Conservation (phyloP, 1,140 invertebrate species). For the Liolophura sinensis region DNA sequence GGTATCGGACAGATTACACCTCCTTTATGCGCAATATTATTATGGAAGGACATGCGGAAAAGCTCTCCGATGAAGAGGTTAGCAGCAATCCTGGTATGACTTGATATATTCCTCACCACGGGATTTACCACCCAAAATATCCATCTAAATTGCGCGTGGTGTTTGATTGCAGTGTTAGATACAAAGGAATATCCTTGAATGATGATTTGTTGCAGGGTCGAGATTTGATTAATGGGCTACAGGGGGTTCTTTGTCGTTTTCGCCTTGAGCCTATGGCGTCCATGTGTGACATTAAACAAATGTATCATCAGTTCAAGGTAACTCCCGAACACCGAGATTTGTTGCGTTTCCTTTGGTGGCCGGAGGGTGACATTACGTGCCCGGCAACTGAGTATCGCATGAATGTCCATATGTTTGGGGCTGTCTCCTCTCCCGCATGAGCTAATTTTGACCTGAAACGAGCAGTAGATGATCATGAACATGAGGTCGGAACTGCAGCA, state of each 20-base stretch:
- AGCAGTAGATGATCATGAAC: constrained; percentile 18
- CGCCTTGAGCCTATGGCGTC: constrained; percentile 29
- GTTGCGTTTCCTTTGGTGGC: constrained; percentile 31
- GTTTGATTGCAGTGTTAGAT: constrained; percentile 25
- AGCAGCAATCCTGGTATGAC: not conserved
- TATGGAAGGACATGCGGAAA: constrained; percentile 15
- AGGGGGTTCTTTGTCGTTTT: constrained; percentile 41
- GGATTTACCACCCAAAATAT: constrained; percentile 30
- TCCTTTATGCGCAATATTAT: too few relatives aligned
- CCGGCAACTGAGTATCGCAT: constrained; percentile 16
- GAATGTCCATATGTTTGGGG: constrained; percentile 27
- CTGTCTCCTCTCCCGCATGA: constrained; percentile 22
- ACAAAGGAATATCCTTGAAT: too few relatives aligned
- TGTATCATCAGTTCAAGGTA: too few relatives aligned
- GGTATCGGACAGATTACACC: constrained; percentile 5
- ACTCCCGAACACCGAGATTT: too few relatives aligned
- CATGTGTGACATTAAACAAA: too few relatives aligned
- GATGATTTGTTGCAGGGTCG: constrained; percentile 34
- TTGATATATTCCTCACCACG: constrained; percentile 39
- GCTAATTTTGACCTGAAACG: constrained; percentile 28
- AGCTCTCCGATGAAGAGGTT: constrained; percentile 11
- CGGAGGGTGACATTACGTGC: constrained; percentile 4
- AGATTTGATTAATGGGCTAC: constrained; percentile 27
- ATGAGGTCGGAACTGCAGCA: too few relatives aligned
- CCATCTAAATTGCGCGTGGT: too few relatives aligned